Evolutionary conservation across 2,797 vertebrate genomes (phyloP).

Genomic region (Lacerta viridis): DNA sequence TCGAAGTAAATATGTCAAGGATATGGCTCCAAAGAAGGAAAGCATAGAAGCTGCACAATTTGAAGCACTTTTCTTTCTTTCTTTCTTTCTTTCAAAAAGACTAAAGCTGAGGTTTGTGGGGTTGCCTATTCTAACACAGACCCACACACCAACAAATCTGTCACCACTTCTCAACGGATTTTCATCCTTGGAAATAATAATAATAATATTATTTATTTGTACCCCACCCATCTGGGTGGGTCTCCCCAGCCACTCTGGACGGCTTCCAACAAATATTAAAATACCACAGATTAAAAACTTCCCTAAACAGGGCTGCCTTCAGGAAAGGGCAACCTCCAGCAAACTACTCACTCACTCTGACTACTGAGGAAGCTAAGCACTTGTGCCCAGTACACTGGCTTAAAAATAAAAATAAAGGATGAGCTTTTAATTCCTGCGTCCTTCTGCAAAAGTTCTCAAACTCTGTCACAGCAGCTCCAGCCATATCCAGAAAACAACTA

Average conservation of each 20-base stretch:
- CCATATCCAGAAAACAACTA: neutral
- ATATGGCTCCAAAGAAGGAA: neutral
- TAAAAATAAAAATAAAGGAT: neutral
- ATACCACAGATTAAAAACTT: too few relatives aligned
- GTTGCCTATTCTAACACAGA: too few relatives aligned
- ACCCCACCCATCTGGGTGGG: too few relatives aligned
- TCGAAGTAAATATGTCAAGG: neutral
- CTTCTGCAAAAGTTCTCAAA: neutral
- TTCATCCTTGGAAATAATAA: neutral
- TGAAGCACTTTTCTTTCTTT: neutral
- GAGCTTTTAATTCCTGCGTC: neutral
- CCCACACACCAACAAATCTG: neutral
- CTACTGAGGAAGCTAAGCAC: too few relatives aligned
- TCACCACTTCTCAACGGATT: neutral
- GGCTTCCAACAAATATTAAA: too few relatives aligned
- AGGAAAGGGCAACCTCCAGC: neutral
- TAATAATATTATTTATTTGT: too few relatives aligned
- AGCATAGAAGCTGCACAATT: neutral
- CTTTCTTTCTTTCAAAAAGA: too few relatives aligned
- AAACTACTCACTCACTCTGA: neutral
- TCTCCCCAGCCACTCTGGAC: too few relatives aligned
- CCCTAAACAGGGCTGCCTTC: too few relatives aligned
- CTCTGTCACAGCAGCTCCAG: neutral
- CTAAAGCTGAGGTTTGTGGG: neutral
- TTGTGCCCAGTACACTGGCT: neutral